A percentile compares a stretch with the other conserved stretches of the same genome.
These are phyloP conservation scores for Leucoma salicis DNA, from an alignment of 2,888 invertebrate species.

Conservation along the genomic window DNA sequence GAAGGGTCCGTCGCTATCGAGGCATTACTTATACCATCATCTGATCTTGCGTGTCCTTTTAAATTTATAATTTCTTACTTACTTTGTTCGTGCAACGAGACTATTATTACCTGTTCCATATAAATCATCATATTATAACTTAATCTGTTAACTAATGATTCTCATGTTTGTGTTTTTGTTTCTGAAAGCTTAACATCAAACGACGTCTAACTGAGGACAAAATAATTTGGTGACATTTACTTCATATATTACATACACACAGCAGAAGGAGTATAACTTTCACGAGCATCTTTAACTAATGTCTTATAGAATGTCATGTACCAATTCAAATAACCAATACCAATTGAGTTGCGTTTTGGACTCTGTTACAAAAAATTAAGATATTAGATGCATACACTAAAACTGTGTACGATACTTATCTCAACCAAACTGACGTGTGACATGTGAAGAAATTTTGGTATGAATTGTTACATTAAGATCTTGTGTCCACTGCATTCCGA, in stretches of 20 bases:
- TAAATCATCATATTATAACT: no score
- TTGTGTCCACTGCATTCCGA: conserved; percentile 44
- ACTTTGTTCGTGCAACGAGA: conserved; percentile 59
- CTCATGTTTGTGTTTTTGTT: no score
- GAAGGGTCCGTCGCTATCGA: conserved; percentile 55
- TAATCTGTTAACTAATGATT: no score
- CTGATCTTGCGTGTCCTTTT: conserved; percentile 71
- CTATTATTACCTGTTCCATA: conserved; percentile 76
- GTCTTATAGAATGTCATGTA: no score
- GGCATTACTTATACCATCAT: conserved; percentile 71
- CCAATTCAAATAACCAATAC: no score
- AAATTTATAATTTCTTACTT: conserved; percentile 64
- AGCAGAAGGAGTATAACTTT: no score
- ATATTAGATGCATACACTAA: conserved; percentile 20
- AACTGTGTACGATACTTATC: conserved; percentile 40
- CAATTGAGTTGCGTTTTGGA: conserved; percentile 21
- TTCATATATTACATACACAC: no score
- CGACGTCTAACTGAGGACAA: no score
- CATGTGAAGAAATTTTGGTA: conserved; percentile 58
- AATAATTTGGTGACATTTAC: no score
- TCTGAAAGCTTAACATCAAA: no score
- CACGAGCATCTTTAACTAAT: no score
- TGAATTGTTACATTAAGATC: conserved; percentile 54
- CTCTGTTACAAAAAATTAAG: conserved; percentile 16
- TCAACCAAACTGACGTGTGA: conserved; percentile 58